Evolutionary conservation across 2,113 vertebrate genomes (phyloP).

Genomic region (Dasyprocta punctata): DNA sequence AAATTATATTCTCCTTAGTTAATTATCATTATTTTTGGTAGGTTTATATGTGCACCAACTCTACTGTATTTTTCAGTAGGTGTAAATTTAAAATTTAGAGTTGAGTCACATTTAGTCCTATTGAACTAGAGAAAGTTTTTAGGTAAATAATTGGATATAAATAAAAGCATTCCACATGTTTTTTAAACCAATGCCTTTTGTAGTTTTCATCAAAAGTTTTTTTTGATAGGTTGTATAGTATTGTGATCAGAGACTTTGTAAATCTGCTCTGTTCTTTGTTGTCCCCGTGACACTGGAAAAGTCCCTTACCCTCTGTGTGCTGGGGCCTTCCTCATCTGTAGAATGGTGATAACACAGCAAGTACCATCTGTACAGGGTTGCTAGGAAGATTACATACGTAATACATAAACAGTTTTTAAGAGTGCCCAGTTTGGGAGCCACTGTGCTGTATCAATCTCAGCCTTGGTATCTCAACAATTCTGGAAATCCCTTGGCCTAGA

Average conservation of each 20-base stretch:
- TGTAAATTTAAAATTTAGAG: neutral
- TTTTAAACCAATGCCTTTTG: neutral
- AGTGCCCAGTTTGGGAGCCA: neutral
- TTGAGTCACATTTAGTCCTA: neutral
- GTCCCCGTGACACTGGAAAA: neutral
- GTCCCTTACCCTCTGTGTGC: neutral
- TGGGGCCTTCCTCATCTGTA: neutral
- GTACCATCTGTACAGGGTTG: neutral
- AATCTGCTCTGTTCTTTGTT: neutral
- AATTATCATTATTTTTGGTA: neutral
- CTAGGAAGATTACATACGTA: neutral
- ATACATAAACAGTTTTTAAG: neutral
- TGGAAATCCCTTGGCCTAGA: neutral
- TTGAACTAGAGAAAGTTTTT: neutral
- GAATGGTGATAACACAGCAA: neutral
- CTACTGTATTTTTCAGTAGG: neutral
- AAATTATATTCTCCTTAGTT: neutral
- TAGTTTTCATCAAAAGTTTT: neutral
- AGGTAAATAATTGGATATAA: neutral
- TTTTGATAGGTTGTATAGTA: neutral
- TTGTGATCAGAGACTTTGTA: neutral
- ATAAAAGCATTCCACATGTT: neutral
- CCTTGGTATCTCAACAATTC: neutral
- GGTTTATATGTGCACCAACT: neutral
- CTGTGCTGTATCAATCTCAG: neutral